Base-by-base conservation (phyloP, 2,113 vertebrate species). In the Uria lomvia region DNA sequence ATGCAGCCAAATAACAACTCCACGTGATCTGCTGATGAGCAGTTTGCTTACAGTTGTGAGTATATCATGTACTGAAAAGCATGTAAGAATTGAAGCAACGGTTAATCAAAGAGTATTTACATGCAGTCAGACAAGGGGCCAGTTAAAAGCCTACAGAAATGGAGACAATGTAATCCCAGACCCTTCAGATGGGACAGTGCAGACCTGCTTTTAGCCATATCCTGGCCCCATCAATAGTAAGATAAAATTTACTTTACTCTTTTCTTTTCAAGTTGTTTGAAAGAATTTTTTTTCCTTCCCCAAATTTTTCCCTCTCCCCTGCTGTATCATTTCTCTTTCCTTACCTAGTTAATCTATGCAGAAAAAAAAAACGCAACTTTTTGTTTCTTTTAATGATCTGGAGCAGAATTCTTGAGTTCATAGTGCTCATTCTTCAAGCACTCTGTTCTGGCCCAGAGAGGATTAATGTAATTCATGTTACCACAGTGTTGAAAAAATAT, bases 401-500 rank as follows among this genome's bases (percentile, higher is more conserved):
- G 22, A 92, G 34, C 12, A 77, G 50, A 94, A 38, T 58, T 82
- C 23, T 74, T 45, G 65, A 89, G 49, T 88, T 82, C 82, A 6
- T 82, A 17, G 15, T 86, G 21, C 38, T 80, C 53, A 26, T 82
- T 86, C 63, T 91, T 96, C n/a, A 91, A 92, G 58, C 17, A 27
- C 30, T 81, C 5, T 72, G 21, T 91, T 77, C 89, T 92, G 89
- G 56, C 43, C 43, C 34, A 38, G 19, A 49, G 9, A 79, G 74
- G n/a, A 59, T 87, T 72, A 84, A 23, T 62, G 59, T 72, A 88
- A 87, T 67, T 76, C 62, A 26, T 47, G 34, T 92, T 94, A 77
- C 36, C 20, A 82, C 58, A 49, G 11, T 77, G 50, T 59, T 94
- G 56, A 53, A 92, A 95, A 95, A 97, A 87, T 93, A 88, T 87